These are phyloP conservation scores for Terrapene triunguis DNA, from an alignment of 2,113 vertebrate species.

Conservation along the genomic window DNA sequence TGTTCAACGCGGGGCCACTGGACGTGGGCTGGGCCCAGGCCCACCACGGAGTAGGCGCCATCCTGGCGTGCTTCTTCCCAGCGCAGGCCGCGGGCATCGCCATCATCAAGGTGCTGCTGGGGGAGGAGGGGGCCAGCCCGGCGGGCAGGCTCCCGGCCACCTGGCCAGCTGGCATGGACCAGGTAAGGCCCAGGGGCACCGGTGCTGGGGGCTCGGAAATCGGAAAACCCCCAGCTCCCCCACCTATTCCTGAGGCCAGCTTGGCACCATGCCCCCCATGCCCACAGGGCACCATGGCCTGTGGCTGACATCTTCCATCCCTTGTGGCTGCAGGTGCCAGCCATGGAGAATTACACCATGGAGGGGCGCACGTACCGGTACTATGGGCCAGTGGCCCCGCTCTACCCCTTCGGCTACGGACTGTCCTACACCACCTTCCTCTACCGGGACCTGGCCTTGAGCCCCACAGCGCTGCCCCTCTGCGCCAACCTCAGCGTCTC, in stretches of 20 bases:
- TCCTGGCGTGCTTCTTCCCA: slow-evolving; percentile 76
- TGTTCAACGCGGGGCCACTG: slow-evolving; percentile 77
- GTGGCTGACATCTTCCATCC: fast-evolving
- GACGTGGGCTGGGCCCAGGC: slow-evolving; percentile 72
- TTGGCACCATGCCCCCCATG: neutral
- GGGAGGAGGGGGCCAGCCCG: neutral
- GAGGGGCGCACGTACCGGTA: slow-evolving; percentile 76
- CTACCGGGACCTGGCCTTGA: slow-evolving; percentile 70
- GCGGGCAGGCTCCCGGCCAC: slow-evolving; percentile 69
- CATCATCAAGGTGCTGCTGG: slow-evolving; percentile 64
- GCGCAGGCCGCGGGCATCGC: slow-evolving; percentile 71
- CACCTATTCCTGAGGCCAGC: too few species aligned
- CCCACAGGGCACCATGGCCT: fast-evolving
- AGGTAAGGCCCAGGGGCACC: slow-evolving; percentile 28
- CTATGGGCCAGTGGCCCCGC: slow-evolving; percentile 63
- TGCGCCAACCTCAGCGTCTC: slow-evolving; percentile 73
- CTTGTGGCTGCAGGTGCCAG: slow-evolving; percentile 33
- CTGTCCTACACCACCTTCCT: slow-evolving; percentile 74
- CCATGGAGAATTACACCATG: slow-evolving; percentile 79
- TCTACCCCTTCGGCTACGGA: slow-evolving; percentile 77
- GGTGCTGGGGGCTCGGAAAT: neutral
- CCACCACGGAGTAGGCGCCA: slow-evolving; percentile 41
- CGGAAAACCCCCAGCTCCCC: neutral
- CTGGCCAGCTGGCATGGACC: slow-evolving; percentile 69
- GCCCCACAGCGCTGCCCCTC: neutral